These are phyloP conservation scores for Drosophila gaucha DNA, from an alignment of 2,888 invertebrate genomes.

Conservation along the genomic window DNA sequence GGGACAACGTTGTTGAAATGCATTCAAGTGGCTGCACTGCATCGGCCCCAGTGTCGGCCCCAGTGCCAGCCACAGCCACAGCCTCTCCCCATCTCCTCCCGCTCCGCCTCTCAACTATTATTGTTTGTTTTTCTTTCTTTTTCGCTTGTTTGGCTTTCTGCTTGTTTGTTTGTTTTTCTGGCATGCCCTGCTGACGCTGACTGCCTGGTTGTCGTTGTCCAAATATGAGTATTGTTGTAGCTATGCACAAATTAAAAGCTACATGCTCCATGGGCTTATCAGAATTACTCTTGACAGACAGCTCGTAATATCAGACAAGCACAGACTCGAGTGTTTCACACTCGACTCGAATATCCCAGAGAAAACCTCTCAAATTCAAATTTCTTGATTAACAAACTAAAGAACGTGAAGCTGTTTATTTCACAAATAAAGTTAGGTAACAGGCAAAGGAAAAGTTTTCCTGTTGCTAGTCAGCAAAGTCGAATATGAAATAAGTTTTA, in stretches of 20 bases:
- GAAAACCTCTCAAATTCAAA: no score
- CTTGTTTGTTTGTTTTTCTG: slow-evolving; percentile 2
- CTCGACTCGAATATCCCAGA: no score
- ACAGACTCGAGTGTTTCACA: no score
- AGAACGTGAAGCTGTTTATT: no score
- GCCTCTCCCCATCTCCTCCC: not conserved
- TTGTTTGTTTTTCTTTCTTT: slow-evolving; percentile 17
- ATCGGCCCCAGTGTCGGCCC: slow-evolving; percentile 45
- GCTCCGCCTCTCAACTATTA: not conserved
- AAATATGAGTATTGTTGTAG: slow-evolving; percentile 7
- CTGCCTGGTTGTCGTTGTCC: not conserved
- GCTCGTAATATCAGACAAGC: not conserved
- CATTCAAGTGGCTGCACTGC: slow-evolving; percentile 69
- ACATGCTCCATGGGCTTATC: slow-evolving; percentile 13
- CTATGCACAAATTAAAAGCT: slow-evolving; percentile 9
- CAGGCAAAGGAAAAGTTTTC: not conserved
- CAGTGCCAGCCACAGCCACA: not conserved
- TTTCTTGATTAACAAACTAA: no score
- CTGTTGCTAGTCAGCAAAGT: not conserved
- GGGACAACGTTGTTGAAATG: slow-evolving; percentile 59
- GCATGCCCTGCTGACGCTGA: not conserved
- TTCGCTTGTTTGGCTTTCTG: slow-evolving; percentile 41
- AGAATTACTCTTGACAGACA: slow-evolving; percentile 30
- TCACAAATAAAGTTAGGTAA: not conserved
- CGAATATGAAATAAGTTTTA: not conserved